phyloP scores from a whole-genome alignment of 2,888 invertebrate genomes.

The Syritta pipiens region DNA sequence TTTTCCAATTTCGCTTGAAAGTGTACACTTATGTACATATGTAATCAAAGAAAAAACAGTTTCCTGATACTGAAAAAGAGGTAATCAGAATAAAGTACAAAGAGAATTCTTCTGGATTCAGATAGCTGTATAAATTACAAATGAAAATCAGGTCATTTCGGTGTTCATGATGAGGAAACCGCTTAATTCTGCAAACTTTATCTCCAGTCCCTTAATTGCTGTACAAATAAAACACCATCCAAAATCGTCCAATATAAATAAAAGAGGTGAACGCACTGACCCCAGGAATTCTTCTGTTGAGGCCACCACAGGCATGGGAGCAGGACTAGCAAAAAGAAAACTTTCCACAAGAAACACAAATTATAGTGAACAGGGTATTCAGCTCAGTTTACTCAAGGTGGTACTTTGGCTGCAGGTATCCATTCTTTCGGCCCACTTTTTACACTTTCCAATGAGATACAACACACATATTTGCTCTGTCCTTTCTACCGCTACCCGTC shows the following conservation, averaged over 20 bases:
- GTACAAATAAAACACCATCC: slow-evolving; percentile 19
- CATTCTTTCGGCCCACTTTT: background rate
- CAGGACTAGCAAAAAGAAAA: slow-evolving; percentile 2
- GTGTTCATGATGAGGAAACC: background rate
- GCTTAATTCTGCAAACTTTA: slow-evolving; percentile 19
- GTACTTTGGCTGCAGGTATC: slow-evolving; percentile 21
- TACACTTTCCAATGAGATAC: slow-evolving; percentile 2
- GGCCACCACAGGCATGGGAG: background rate
- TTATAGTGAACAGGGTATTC: slow-evolving; percentile 28
- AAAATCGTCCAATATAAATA: slow-evolving; percentile 13
- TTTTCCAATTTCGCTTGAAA: too few species aligned
- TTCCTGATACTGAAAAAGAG: background rate
- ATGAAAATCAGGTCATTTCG: slow-evolving; percentile 1
- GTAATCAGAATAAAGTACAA: background rate
- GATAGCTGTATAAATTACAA: slow-evolving; percentile 5
- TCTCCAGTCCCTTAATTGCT: slow-evolving; percentile 23
- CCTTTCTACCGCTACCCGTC: background rate
- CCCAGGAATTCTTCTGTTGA: slow-evolving; percentile 4
- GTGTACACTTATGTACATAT: too few species aligned
- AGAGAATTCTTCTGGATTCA: background rate
- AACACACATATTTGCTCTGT: slow-evolving; percentile 2
- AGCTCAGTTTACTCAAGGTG: slow-evolving; percentile 16
- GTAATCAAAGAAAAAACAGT: background rate
- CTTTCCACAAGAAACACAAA: slow-evolving; percentile 8
- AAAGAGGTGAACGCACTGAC: background rate